Conservation (phyloP, 2,113 vertebrate species). For the Chloropsis hardwickii region DNA sequence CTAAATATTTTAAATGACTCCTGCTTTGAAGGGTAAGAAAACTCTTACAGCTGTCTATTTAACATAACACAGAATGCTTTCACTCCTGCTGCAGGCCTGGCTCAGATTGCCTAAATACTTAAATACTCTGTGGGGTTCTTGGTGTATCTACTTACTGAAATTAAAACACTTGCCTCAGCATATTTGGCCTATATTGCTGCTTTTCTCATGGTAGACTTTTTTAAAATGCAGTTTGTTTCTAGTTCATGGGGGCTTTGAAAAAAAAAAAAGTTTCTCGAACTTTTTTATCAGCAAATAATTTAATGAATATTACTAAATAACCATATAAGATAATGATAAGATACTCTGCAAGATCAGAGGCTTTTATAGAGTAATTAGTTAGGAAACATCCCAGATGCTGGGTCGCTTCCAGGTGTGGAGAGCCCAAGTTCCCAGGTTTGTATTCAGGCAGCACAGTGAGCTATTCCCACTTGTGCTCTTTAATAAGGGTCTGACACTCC, state of each 20-base stretch:
- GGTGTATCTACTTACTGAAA: background rate
- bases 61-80: background rate
- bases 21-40: background rate
- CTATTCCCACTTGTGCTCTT: background rate
- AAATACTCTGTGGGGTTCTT: background rate
- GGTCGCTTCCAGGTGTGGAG: fast-evolving
- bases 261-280: background rate
- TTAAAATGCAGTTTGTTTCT: background rate
- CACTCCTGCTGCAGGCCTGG: background rate
- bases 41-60: background rate
- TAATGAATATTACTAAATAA: slow-evolving; percentile 9
- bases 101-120: background rate
- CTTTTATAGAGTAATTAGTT: background rate
- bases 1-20: background rate
- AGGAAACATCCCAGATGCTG: background rate
- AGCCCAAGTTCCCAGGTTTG: background rate
- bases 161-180: background rate
- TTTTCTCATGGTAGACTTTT: background rate
- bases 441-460: background rate
- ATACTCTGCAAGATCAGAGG: background rate
- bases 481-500: background rate
- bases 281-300: background rate
- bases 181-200: background rate
- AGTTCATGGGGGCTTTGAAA: background rate
- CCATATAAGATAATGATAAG: background rate